Conservation (phyloP, 2,888 invertebrate genomes). For the Leptarthrus brevirostris region DNA sequence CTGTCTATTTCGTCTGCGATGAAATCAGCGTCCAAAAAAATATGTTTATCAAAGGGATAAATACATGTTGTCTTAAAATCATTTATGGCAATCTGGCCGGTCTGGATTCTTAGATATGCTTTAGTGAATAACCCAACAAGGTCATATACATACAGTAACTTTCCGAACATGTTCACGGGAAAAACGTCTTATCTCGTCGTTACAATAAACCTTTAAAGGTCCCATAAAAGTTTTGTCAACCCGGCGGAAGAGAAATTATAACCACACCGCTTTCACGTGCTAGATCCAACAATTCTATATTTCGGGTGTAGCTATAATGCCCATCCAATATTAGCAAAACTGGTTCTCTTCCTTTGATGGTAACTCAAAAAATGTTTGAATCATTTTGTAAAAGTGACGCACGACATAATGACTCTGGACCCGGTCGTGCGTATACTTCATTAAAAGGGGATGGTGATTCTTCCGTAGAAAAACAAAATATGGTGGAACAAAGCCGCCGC, state of each 20-base stretch:
- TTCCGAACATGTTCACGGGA: background rate
- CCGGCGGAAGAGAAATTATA: slow-evolving; percentile 53
- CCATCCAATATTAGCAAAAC: slow-evolving; percentile 58
- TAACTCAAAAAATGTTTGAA: slow-evolving; percentile 58
- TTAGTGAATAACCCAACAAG: background rate
- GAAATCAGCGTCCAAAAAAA: slow-evolving; percentile 51
- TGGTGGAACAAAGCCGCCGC: slow-evolving; percentile 59
- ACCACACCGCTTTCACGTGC: slow-evolving; percentile 48
- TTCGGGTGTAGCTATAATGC: slow-evolving; percentile 57
- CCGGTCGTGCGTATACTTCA: slow-evolving; percentile 60
- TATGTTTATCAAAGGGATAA: slow-evolving; percentile 13
- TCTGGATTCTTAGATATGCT: slow-evolving; percentile 45
- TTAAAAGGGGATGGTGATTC: slow-evolving; percentile 57
- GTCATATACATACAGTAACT: background rate
- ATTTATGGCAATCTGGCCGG: slow-evolving; percentile 50
- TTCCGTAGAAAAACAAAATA: slow-evolving; percentile 60
- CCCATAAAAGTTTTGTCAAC: slow-evolving; percentile 53
- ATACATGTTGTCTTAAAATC: slow-evolving; percentile 52
- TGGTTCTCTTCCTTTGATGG: slow-evolving; percentile 55
- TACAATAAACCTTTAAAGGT: slow-evolving; percentile 52
- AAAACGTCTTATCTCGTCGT: slow-evolving; percentile 52
- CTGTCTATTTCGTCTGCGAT: slow-evolving; percentile 27
- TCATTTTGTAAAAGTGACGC: slow-evolving; percentile 60
- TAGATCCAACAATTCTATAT: slow-evolving; percentile 55
- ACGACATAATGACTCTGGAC: slow-evolving; percentile 58